Conservation (phyloP, 2,797 vertebrate species). For the Aselliscus stoliczkanus region DNA sequence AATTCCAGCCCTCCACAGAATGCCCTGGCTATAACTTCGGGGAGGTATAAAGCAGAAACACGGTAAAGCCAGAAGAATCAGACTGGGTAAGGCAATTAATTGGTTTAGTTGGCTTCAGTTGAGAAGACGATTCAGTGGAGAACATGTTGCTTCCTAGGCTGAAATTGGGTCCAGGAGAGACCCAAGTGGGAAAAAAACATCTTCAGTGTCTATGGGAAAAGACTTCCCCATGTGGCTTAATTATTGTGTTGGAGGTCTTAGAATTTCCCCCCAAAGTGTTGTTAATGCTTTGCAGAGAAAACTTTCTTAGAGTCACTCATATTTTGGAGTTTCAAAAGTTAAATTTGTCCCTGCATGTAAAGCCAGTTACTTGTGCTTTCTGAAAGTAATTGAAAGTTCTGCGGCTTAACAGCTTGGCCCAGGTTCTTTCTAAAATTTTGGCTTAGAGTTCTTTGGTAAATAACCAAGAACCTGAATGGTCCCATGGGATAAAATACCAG, state of each 20-base stretch:
- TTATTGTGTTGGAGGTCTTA: neutral
- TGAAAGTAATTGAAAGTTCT: neutral
- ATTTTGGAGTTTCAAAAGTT: neutral
- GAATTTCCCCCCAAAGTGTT: neutral
- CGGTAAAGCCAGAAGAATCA: neutral
- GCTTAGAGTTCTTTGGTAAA: neutral
- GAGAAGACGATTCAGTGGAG: neutral
- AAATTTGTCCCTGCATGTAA: neutral
- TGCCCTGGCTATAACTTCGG: neutral
- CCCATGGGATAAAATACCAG: neutral
- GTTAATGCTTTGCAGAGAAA: neutral
- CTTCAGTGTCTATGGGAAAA: neutral
- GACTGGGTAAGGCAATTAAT: neutral
- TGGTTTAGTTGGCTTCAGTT: neutral
- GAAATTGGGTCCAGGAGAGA: neutral
- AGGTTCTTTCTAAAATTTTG: neutral
- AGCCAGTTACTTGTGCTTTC: neutral
- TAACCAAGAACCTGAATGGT: neutral
- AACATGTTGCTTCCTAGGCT: neutral
- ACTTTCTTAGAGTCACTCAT: neutral
- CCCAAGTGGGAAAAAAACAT: no score
- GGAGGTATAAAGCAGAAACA: neutral
- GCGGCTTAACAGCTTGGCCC: neutral
- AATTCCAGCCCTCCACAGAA: neutral
- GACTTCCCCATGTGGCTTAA: neutral